phyloP scores from a whole-genome alignment of 1,140 invertebrate species.

The Neodiprion fabricii region DNA sequence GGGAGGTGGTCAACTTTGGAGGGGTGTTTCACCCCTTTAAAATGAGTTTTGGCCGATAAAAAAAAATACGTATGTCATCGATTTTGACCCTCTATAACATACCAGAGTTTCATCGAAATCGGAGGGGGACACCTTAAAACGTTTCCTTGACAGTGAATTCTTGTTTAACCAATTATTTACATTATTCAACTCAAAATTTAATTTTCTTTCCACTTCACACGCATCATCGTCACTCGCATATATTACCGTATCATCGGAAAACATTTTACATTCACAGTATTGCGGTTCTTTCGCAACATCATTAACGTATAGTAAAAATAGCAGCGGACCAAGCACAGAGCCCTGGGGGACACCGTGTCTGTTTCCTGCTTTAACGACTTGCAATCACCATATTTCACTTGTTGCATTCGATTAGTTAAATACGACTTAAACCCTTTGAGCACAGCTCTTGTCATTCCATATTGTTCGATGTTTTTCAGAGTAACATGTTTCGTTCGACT shows the following conservation, averaged over 20 bases:
- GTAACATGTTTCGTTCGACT: conserved; percentile 20
- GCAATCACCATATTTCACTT: conserved; percentile 12
- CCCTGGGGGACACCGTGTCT: conserved; percentile 20
- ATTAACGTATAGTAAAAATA: conserved; percentile 24
- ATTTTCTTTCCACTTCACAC: neutral
- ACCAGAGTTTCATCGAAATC: too few relatives aligned
- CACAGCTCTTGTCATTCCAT: conserved; percentile 17
- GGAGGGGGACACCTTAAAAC: too few relatives aligned
- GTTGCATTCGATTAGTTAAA: conserved; percentile 8
- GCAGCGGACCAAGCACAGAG: conserved; percentile 18
- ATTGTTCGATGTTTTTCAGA: conserved; percentile 15
- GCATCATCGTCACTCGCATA: conserved; percentile 21
- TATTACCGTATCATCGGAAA: conserved; percentile 31
- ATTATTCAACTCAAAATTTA: conserved; percentile 9
- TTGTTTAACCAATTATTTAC: conserved; percentile 17
- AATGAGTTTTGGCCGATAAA: too few relatives aligned
- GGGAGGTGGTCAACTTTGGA: too few relatives aligned
- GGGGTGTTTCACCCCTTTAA: too few relatives aligned
- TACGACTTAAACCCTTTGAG: conserved; percentile 9
- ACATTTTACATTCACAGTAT: conserved; percentile 25
- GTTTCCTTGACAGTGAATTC: conserved; percentile 12
- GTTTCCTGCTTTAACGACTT: neutral
- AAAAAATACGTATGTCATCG: too few relatives aligned
- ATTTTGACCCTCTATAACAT: too few relatives aligned
- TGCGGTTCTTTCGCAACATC: conserved; percentile 9